Evolutionary conservation across 2,888 invertebrate species (phyloP), one percentile per base, ranked within the genome.

Genomic region (Venustoraphidia nigricollis): DNA sequence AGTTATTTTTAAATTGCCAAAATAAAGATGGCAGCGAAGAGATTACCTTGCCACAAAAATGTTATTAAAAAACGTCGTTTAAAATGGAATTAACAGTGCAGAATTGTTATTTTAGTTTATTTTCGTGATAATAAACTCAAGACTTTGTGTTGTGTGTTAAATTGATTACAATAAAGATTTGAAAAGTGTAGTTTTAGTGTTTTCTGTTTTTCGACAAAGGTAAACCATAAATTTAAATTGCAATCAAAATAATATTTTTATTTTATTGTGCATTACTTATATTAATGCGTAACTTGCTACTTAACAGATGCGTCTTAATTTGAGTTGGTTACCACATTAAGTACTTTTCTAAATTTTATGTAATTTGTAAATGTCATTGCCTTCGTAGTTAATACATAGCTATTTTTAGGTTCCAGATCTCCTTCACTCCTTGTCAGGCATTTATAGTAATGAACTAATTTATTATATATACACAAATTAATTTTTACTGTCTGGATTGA

Each of bases 1-100:
- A 42, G 42, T 42, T 42, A 42, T 42, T 42, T 42, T 42, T 42
- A 34, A 34, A 17, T 34, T n/a, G n/a, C 27, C 42, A 42, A 42
- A 42, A 42, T 42, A 42, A 42, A 42, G 42, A 42, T 42, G 42
- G 42, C 42, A 42, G 42, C 42, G 11, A 42, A 42, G 27, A 42
- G 34, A 34, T 42, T 42, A 34, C 42, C 42, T 42, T n/a, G 34
- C 27, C 27, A 34, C 42, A 42, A 42, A 42, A 42, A 42, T 42
- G 34, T 17, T 34, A 11, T 42, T 27, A 27, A 42, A 42, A 42
- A 42, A 42, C 34, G 42, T 42, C 42, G 42, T 34, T 42, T 42
- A 42, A 42, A 42, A 42, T 42, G 11, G 34, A 42, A 42, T 42
- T 42, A 42, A 42, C 27, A 34, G 11, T 42, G 34, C 13, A 40